These are phyloP conservation scores for Eolophus roseicapilla DNA, from an alignment of 2,113 vertebrate species.

Conservation along the genomic window DNA sequence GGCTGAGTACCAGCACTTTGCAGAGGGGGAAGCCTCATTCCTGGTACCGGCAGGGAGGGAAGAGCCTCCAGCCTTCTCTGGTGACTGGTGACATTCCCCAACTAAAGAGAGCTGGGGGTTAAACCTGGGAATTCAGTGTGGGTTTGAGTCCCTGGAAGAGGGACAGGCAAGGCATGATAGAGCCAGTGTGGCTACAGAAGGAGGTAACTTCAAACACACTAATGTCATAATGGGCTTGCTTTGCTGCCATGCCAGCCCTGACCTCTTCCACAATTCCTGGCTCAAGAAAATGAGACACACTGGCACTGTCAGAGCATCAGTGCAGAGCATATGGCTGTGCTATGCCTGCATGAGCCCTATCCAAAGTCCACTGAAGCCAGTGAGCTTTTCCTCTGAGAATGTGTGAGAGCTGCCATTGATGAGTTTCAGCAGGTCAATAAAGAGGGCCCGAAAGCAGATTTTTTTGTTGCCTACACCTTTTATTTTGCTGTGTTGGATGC, in stretches of 20 bases:
- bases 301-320: neutral
- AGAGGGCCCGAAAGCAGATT: neutral
- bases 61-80: neutral
- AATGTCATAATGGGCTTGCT: neutral
- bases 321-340: neutral
- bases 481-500: neutral
- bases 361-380: neutral
- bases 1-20: neutral
- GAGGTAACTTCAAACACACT: neutral
- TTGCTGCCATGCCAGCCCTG: neutral
- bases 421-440: neutral
- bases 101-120: neutral
- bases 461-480: neutral
- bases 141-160: neutral
- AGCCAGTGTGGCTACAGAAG: fast-evolving
- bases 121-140: neutral
- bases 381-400: neutral
- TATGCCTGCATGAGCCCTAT: neutral
- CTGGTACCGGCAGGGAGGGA: neutral
- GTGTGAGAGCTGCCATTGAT: neutral
- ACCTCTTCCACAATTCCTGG: neutral
- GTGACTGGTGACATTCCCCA: neutral
- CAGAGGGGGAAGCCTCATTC: neutral
- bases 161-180: fast-evolving
- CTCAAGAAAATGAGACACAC: neutral